Conservation (phyloP, 2,888 invertebrate species). For the Chymomyza fuscimana region DNA sequence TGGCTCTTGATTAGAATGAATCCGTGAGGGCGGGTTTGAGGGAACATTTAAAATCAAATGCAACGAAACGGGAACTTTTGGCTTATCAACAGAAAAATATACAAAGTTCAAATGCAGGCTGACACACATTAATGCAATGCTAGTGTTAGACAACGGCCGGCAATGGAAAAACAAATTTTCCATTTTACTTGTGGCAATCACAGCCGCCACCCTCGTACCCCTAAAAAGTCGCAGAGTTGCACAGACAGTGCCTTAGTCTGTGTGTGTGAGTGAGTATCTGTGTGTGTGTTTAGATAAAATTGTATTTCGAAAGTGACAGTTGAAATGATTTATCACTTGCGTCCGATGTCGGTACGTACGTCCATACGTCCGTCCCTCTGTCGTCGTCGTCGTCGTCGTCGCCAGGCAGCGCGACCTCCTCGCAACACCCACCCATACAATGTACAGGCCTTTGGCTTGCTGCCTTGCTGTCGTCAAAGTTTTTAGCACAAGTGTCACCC, state of each 20-base stretch:
- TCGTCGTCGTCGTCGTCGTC: constrained; percentile 26
- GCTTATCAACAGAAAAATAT: constrained; percentile 38
- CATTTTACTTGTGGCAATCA: background rate
- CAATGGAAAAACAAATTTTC: constrained; percentile 14
- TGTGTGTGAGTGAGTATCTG: constrained; percentile 26
- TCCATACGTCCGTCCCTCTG: constrained; percentile 27
- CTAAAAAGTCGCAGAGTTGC: constrained; percentile 13
- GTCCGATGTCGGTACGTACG: constrained; percentile 60
- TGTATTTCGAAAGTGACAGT: constrained; percentile 80
- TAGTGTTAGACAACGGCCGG: constrained; percentile 4
- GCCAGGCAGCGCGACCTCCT: background rate
- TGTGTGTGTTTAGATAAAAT: constrained; percentile 78
- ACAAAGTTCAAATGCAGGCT: constrained; percentile 47
- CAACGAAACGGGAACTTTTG: background rate
- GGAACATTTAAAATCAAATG: constrained; percentile 12
- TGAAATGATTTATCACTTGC: constrained; percentile 79
- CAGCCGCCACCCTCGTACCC: background rate
- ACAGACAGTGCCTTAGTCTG: background rate
- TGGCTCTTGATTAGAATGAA: constrained; percentile 12
- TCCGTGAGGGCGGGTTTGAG: background rate
- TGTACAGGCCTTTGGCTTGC: no score
- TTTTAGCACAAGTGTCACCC: constrained; percentile 73
- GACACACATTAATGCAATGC: constrained; percentile 5
- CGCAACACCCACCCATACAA: constrained; percentile 1
- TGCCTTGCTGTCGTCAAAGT: constrained; percentile 75